phyloP scores from a whole-genome alignment of 2,888 invertebrate species.

The Dermolepida albohirtum region DNA sequence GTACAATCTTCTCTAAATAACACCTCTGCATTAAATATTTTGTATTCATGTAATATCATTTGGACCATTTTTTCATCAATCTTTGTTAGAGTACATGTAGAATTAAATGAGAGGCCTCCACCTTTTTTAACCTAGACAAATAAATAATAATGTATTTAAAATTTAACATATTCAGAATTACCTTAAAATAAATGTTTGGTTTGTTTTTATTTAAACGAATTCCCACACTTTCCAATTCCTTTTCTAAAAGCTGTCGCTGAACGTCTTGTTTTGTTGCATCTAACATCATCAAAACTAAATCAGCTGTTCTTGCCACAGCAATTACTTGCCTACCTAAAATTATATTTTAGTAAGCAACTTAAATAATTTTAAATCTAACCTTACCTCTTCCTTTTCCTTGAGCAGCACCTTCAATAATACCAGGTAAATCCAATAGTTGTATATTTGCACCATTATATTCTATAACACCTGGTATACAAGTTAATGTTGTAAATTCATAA shows the following conservation, averaged over 20 bases:
- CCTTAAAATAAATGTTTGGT: constrained; percentile 99
- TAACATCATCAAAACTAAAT: constrained; percentile 98
- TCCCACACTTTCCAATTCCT: constrained; percentile 97
- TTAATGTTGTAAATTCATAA: constrained; percentile 98
- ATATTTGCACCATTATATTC: constrained; percentile 99
- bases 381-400: constrained; percentile 70
- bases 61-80: constrained; percentile 98
- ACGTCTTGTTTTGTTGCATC: constrained; percentile 99
- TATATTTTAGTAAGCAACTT: constrained; percentile 18
- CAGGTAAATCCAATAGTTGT: constrained; percentile 97
- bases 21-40: constrained; percentile 96
- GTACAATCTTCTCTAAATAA: constrained; percentile 96
- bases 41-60: constrained; percentile 98
- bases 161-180: constrained; percentile 55
- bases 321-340: constrained; percentile 75
- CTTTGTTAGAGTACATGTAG: constrained; percentile 92
- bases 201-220: constrained; percentile 94
- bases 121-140: constrained; percentile 85
- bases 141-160: neutral
- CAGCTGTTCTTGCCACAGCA: constrained; percentile 98
- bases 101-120: constrained; percentile 96
- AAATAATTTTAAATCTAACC: neutral
- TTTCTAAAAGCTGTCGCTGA: constrained; percentile 90
- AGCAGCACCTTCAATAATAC: constrained; percentile 99
- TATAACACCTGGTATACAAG: constrained; percentile 99